phyloP scores from a whole-genome alignment of 2,113 vertebrate species.

The Ploceus nigricollis region DNA sequence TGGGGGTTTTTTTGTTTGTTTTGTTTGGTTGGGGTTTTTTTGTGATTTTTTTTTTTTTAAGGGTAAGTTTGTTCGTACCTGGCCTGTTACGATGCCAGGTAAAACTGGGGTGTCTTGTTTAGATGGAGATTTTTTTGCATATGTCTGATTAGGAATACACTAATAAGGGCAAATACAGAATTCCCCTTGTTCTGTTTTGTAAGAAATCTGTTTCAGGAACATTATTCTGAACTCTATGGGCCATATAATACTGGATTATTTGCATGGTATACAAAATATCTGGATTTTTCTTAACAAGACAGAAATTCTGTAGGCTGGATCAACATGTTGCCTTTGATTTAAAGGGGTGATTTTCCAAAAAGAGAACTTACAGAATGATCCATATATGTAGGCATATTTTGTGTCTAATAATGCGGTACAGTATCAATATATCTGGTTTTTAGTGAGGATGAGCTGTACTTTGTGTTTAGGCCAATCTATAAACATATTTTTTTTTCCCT shows the following conservation, averaged over 20 bases:
- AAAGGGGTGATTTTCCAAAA: background rate
- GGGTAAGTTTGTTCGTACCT: background rate
- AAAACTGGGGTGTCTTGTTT: background rate
- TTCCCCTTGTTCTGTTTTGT: background rate
- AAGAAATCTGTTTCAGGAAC: background rate
- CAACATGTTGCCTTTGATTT: background rate
- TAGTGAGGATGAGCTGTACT: background rate
- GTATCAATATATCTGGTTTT: background rate
- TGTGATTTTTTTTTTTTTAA: background rate
- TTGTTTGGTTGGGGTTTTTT: background rate
- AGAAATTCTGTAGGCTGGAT: background rate
- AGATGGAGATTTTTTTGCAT: background rate
- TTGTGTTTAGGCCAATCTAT: background rate
- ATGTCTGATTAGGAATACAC: background rate
- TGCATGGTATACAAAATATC: background rate
- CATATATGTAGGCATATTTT: background rate
- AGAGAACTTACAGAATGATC: background rate
- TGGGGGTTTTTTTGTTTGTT: background rate
- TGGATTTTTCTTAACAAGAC: background rate
- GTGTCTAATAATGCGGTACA: background rate
- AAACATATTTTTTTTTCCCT: background rate
- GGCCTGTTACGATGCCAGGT: rapidly evolving
- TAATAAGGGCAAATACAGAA: background rate
- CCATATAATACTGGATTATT: background rate
- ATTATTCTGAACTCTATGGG: background rate